Evolutionary conservation across 2,797 vertebrate genomes (phyloP).

Genomic region (Onychomys leucogaster): DNA sequence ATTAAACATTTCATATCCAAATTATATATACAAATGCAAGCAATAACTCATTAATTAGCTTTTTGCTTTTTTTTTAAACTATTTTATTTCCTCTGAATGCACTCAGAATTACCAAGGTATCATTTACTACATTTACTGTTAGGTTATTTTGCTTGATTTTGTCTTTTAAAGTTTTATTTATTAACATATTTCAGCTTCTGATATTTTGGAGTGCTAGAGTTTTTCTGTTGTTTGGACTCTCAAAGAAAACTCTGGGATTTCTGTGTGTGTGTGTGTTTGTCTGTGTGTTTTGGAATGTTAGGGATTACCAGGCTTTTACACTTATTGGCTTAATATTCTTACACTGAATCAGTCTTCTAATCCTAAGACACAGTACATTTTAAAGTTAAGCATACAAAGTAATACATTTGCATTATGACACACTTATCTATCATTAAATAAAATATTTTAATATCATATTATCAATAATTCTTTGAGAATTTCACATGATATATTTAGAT

Average conservation of each 20-base stretch:
- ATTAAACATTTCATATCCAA: background rate
- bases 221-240: background rate
- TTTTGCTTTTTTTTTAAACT: background rate
- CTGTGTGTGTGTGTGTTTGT: background rate
- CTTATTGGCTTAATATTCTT: background rate
- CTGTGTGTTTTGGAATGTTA: background rate
- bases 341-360: background rate
- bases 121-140: background rate
- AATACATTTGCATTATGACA: background rate
- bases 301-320: background rate
- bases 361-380: background rate
- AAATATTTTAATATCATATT: background rate
- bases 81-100: background rate
- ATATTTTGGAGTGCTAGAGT: background rate
- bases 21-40: background rate
- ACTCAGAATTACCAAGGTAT: no score
- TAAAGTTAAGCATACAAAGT: background rate
- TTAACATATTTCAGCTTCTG: background rate
- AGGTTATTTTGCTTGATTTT: background rate
- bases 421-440: background rate
- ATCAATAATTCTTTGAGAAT: background rate
- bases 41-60: background rate
- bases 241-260: background rate
- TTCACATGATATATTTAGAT: background rate
- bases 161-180: background rate